Evolutionary conservation across 2,113 vertebrate species (phyloP).

Genomic region (Prochilodus magdalenae): DNA sequence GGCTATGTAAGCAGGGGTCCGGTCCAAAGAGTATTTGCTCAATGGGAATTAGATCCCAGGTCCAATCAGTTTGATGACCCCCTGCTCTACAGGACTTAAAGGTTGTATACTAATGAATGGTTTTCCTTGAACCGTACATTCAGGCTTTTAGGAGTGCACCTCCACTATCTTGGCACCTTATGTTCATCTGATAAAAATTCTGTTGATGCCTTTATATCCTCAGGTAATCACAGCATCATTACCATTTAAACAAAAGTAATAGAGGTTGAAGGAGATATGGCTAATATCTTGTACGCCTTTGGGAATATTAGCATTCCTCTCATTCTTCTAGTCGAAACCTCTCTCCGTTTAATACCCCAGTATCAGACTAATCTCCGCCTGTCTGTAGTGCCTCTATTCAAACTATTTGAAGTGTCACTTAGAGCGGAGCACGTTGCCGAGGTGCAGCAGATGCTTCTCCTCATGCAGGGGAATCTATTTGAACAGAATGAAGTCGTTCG

Average conservation of each 20-base stretch:
- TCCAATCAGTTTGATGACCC: too few species aligned
- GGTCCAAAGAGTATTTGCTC: too few species aligned
- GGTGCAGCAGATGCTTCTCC: not conserved
- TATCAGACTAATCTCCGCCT: conserved; percentile 13
- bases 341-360: not conserved
- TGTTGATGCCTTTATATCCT: not conserved
- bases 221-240: not conserved
- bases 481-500: conserved; percentile 36
- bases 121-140: too few species aligned
- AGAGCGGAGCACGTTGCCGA: not conserved
- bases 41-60: too few species aligned
- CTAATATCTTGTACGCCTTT: not conserved
- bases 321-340: not conserved
- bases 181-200: not conserved
- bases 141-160: not conserved
- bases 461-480: not conserved
- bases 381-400: conserved; percentile 3
- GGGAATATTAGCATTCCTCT: not conserved
- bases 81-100: too few species aligned
- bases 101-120: too few species aligned
- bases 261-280: not conserved
- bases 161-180: not conserved
- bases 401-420: conserved; percentile 26
- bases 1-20: too few species aligned
- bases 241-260: conserved; percentile 12